These are phyloP conservation scores for Hoplias malabaricus DNA, from an alignment of 2,113 vertebrate genomes.

Conservation along the genomic window DNA sequence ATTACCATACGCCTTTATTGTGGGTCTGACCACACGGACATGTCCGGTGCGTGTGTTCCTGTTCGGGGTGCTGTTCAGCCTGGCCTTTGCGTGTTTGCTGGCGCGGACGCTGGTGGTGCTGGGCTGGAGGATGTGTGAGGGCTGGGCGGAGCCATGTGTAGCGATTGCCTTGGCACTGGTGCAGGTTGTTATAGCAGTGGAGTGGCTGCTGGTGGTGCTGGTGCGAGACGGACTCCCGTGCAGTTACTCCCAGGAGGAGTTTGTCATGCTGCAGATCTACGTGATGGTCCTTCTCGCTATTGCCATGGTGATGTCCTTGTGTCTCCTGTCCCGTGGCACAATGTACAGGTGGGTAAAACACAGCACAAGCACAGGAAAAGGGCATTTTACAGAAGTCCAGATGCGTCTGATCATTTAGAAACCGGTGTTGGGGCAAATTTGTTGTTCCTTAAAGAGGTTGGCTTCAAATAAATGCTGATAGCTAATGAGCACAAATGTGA, in stretches of 20 bases:
- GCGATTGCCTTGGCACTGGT: slow-evolving; percentile 77
- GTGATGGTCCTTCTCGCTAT: slow-evolving; percentile 81
- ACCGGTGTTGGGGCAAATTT: too few species aligned
- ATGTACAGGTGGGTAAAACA: slow-evolving; percentile 49
- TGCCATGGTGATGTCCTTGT: slow-evolving; percentile 70
- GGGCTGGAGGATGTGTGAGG: slow-evolving; percentile 67
- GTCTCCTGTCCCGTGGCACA: slow-evolving; percentile 66
- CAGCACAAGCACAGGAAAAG: too few species aligned
- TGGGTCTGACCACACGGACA: slow-evolving; percentile 70
- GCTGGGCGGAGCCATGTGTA: slow-evolving; percentile 71
- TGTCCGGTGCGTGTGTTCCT: slow-evolving; percentile 87
- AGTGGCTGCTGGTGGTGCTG: slow-evolving; percentile 80
- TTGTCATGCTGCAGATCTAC: slow-evolving; percentile 86
- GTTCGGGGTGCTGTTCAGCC: slow-evolving; percentile 83
- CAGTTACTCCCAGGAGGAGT: slow-evolving; percentile 75
- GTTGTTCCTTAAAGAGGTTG: too few species aligned
- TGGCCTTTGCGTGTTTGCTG: slow-evolving; percentile 88
- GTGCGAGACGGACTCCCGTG: slow-evolving; percentile 59
- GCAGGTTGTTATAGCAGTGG: slow-evolving; percentile 81
- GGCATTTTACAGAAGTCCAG: too few species aligned
- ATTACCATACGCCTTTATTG: slow-evolving; percentile 87
- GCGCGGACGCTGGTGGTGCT: slow-evolving; percentile 76
- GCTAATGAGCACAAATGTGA: too few species aligned
- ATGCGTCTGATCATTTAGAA: too few species aligned
- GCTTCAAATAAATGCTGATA: too few species aligned